Conservation (phyloP, 2,797 vertebrate species). For the Brachymystax lenok region DNA sequence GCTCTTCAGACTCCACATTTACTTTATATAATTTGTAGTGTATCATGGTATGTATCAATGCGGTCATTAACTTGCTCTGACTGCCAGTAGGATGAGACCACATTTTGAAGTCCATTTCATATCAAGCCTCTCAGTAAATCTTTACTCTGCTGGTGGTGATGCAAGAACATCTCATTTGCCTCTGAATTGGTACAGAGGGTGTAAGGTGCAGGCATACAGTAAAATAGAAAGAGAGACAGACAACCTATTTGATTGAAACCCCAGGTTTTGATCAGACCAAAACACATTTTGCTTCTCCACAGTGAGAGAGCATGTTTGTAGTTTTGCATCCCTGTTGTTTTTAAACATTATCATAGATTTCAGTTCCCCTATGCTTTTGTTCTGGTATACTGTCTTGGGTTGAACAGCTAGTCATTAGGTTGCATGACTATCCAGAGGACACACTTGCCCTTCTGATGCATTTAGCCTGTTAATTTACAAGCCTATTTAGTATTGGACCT, state of each 20-base stretch:
- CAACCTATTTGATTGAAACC: neutral
- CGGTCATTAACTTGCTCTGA: neutral
- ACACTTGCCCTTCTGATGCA: neutral
- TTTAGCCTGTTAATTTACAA: neutral
- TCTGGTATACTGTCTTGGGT: neutral
- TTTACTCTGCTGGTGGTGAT: neutral
- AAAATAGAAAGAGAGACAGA: neutral
- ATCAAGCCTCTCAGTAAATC: neutral
- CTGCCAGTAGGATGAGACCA: neutral
- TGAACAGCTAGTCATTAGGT: neutral
- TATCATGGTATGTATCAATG: neutral
- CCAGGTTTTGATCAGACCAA: neutral
- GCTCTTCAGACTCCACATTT: neutral
- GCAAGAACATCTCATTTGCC: neutral
- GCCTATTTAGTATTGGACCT: neutral
- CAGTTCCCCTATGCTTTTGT: neutral
- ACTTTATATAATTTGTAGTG: neutral
- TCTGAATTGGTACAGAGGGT: neutral
- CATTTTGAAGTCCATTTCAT: neutral
- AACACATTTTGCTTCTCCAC: neutral
- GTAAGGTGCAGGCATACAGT: neutral
- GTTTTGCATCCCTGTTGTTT: neutral
- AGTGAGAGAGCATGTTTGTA: neutral
- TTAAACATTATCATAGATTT: neutral
- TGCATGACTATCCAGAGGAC: neutral